Evolutionary conservation across 2,113 vertebrate genomes (phyloP).

Genomic region (Turnix velox): DNA sequence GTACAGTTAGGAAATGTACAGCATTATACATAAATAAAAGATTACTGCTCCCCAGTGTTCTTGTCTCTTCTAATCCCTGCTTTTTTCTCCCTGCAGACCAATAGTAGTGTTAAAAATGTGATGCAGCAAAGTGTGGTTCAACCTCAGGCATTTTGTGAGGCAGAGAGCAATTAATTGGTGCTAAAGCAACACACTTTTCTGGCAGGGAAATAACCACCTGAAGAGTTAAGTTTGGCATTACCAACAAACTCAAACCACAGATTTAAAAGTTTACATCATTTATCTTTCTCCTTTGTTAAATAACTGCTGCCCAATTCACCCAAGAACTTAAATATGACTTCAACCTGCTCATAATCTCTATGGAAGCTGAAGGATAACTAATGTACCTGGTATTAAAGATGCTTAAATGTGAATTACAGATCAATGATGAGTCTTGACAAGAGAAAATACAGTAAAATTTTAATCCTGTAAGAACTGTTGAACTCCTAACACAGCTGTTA

Average conservation of each 20-base stretch:
- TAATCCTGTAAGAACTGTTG: not conserved
- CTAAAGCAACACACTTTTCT: not conserved
- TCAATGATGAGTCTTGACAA: not conserved
- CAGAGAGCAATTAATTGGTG: constrained; percentile 37
- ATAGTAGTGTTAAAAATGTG: constrained; percentile 38
- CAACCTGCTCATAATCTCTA: not conserved
- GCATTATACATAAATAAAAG: constrained; percentile 63
- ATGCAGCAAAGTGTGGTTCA: constrained; percentile 39
- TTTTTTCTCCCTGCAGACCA: constrained; percentile 22
- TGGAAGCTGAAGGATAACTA: not conserved
- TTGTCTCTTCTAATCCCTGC: constrained; percentile 54
- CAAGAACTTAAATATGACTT: not conserved
- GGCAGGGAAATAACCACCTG: not conserved
- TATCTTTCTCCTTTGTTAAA: not conserved
- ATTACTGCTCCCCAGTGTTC: constrained; percentile 39
- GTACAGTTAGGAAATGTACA: constrained; percentile 25
- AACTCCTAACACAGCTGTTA: not conserved
- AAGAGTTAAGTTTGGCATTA: not conserved
- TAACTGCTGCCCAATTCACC: not conserved
- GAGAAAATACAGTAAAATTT: not conserved
- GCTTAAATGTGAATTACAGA: not conserved
- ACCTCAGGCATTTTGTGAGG: constrained; percentile 47
- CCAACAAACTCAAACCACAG: not conserved
- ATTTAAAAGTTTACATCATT: not conserved
- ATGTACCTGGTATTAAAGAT: not conserved